Conservation (phyloP, 2,797 vertebrate genomes). For the Ammospiza maritima region DNA sequence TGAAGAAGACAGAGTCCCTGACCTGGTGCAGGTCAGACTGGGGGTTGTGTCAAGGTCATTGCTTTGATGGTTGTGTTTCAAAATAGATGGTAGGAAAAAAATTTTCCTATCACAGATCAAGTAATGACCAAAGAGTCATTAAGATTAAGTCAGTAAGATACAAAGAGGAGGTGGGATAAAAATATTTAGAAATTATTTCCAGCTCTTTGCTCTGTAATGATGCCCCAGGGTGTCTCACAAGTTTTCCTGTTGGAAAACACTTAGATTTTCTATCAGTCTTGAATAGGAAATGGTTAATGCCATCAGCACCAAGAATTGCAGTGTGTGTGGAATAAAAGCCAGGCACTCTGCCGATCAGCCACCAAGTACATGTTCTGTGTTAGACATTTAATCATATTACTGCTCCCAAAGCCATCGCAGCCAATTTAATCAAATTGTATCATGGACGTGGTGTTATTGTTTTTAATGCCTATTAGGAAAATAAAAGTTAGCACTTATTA, state of each 20-base stretch:
- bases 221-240: neutral
- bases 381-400: constrained; percentile 61
- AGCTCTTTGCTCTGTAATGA: neutral
- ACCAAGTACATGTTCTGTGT: constrained; percentile 46
- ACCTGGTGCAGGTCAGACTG: fast-evolving
- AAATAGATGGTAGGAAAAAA: neutral
- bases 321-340: neutral
- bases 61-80: neutral
- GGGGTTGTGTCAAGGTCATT: neutral
- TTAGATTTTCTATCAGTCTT: neutral
- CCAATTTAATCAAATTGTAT: constrained; percentile 70
- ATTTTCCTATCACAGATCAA: neutral
- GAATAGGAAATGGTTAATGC: constrained; percentile 31
- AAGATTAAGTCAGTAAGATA: neutral
- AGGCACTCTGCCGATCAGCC: constrained; percentile 19
- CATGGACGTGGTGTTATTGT: constrained; percentile 57
- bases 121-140: neutral
- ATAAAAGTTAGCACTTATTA: constrained; percentile 73
- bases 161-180: neutral
- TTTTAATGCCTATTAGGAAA: constrained; percentile 73
- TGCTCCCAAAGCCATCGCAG: constrained; percentile 60
- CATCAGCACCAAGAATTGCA: constrained; percentile 25
- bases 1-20: neutral
- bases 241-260: neutral
- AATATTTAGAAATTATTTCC: neutral